Evolutionary conservation across 2,888 invertebrate species (phyloP), one percentile per base, ranked within the genome.

Genomic region (Drosophila tanythrix): DNA sequence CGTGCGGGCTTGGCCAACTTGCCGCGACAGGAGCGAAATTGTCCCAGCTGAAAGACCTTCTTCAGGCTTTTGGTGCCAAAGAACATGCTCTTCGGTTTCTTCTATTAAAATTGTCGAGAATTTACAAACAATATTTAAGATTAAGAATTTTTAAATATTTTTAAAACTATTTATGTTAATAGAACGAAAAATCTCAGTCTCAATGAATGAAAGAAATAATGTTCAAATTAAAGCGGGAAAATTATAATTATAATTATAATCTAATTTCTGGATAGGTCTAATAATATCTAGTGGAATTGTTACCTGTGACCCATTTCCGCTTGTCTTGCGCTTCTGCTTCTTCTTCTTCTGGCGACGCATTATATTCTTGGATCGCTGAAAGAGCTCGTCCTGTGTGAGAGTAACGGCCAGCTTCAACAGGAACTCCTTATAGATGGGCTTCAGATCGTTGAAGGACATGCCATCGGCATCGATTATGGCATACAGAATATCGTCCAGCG

Each of bases 361-460:
- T 74, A 98, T 98, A 71, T 96, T 96, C 92, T 98, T 98, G 76
- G 97, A 97, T 88, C 97, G 95, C 91, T 97, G 97, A 91, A 97
- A 98, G 74, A 98, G 94, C 93, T 98, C 98, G 90, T 98, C 98
- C 93, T 97, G 97, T n/a, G 97, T 98, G 70, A 98, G 93, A 0
- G 98, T 98, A 0, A 98, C 96, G 3, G 98, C 97, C 76, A 98
- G 93, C 93, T 98, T 98, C 43, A 98, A 93, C 56, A 98, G 94
- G 91, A 98, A 97, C 93, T 98, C 98, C 92, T 98, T 97, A 92
- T 98, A 98, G 75, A 98, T 96, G 51, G 98, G 98, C 92, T 97
- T 97, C 72, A 98, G 94, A 90, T 98, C 97, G 93, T 98, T 98
- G 93, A 97, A 98, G 64, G 97, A 97, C 97, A 98, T 98, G 70